Evolutionary conservation across 1,140 invertebrate genomes (phyloP), one percentile per base, ranked within the genome.

Genomic region (Papilio machaon): DNA sequence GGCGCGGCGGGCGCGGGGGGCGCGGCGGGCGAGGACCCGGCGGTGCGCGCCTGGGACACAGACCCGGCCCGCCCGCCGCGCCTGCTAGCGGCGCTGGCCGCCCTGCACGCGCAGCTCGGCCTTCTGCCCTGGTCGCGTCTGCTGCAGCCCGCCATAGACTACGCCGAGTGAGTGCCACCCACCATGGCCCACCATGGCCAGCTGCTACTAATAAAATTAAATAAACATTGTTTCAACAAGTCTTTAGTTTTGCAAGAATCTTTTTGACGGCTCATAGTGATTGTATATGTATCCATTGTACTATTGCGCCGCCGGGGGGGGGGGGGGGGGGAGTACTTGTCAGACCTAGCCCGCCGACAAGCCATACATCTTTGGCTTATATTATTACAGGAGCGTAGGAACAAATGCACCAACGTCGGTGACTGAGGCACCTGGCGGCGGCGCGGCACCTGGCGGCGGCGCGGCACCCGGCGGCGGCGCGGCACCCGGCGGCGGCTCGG

Each of bases 81-180:
- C 0, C 85, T 91, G 60, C n/a, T 93, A 67, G 82, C 80, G 9
- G 91, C 90, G 30, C 82, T 93, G 79, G 88, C 90, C 11, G 80
- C 84, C 9, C 81, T 96, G 49, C 97, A 97, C 90, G 86, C 91
- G 73, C 92, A 91, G 82, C 95, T 95, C 89, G 97, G 97, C 35
- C 95, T 91, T 81, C 91, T 98, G 82, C 87, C 96, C 2, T 98
- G 97, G 97, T 85, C 92, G 54, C 90, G 95, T 64, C 83, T 98
- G 4, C 86, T 98, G 9, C 90, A 95, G 85, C 97, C 97, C 11
- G 95, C 97, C 2, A 95, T 95, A 11, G 90, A 95, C 46, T 86
- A 97, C 75, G 97, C 97, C 17, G 95, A 93, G 94, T 96, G 10
- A 30, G 23, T 30, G 23, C 23, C 23, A 2, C 23, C 23, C 23